These are phyloP conservation scores for Cryptocephalus primarius DNA, from an alignment of 2,888 invertebrate species.

Conservation along the genomic window DNA sequence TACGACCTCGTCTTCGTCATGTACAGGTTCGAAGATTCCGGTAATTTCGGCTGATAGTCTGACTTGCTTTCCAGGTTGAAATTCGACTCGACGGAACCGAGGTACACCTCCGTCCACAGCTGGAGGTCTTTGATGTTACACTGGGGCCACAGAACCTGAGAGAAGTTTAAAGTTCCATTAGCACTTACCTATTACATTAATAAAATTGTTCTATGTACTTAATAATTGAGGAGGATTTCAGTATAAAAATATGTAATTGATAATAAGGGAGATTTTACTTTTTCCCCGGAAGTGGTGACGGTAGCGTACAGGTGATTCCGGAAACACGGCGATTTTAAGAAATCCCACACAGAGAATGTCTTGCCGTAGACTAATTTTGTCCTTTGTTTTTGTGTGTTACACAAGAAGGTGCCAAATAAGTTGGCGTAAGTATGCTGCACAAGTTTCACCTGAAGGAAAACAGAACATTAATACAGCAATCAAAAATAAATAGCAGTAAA, in stretches of 20 bases:
- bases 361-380: slow-evolving; percentile 49
- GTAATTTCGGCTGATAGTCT: slow-evolving; percentile 27
- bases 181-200: too few species aligned
- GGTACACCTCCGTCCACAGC: slow-evolving; percentile 79
- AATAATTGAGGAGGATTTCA: too few species aligned
- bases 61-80: slow-evolving; percentile 27
- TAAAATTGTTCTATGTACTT: background rate
- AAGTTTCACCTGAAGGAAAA: slow-evolving; percentile 68
- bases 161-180: background rate
- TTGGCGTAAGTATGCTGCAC: slow-evolving; percentile 93
- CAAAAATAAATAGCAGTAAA: background rate
- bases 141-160: slow-evolving; percentile 76
- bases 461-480: background rate
- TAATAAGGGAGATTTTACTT: slow-evolving; percentile 33
- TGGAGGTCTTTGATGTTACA: slow-evolving; percentile 72
- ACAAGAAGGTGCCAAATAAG: slow-evolving; percentile 93
- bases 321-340: slow-evolving; percentile 68
- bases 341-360: slow-evolving; percentile 81
- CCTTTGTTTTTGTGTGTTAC: slow-evolving; percentile 73
- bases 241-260: background rate
- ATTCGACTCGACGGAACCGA: slow-evolving; percentile 43
- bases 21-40: slow-evolving; percentile 31
- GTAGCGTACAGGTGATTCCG: slow-evolving; percentile 74
- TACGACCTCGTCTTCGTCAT: slow-evolving; percentile 80
- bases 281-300: slow-evolving; percentile 29